Percentiles rank a stretch among this genome's conserved stretches.
These are phyloP conservation scores for Batillaria attramentaria DNA, from an alignment of 1,140 invertebrate genomes.

Conservation along the genomic window DNA sequence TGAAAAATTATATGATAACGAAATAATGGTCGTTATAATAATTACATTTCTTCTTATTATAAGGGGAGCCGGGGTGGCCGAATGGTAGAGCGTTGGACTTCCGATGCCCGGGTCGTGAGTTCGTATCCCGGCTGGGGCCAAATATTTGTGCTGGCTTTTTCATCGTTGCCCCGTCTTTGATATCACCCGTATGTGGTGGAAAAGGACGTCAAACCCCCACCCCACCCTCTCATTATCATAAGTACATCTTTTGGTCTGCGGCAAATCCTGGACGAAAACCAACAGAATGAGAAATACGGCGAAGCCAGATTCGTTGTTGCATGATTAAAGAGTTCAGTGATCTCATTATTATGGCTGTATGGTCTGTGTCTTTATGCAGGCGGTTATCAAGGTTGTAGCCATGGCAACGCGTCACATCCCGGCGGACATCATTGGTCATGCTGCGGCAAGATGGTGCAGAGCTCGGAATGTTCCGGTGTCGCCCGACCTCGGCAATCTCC, in stretches of 20 bases:
- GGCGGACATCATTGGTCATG: slow-evolving; percentile 40
- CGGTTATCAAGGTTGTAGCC: slow-evolving; percentile 24
- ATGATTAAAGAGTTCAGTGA: not conserved
- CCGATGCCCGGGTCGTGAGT: no score
- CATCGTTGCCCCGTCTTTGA: no score
- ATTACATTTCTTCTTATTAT: no score
- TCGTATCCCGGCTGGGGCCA: no score
- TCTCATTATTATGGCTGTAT: not conserved
- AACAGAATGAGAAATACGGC: not conserved
- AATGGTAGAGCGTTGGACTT: no score
- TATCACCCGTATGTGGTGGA: not conserved
- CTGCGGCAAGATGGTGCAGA: slow-evolving; percentile 36
- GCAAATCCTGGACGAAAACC: not conserved
- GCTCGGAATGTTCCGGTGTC: slow-evolving; percentile 27
- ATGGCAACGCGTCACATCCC: slow-evolving; percentile 27
- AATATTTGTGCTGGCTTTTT: no score
- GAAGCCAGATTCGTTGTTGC: no score
- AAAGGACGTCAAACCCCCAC: not conserved
- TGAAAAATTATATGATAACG: no score
- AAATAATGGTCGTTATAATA: no score
- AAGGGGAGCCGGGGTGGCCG: no score
- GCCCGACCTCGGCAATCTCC: slow-evolving; percentile 5
- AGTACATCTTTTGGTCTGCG: not conserved
- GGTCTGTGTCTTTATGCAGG: not conserved
- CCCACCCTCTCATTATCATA: not conserved